Base-by-base conservation (phyloP, 2,888 invertebrate genomes). In the Esperia sulphurella region DNA sequence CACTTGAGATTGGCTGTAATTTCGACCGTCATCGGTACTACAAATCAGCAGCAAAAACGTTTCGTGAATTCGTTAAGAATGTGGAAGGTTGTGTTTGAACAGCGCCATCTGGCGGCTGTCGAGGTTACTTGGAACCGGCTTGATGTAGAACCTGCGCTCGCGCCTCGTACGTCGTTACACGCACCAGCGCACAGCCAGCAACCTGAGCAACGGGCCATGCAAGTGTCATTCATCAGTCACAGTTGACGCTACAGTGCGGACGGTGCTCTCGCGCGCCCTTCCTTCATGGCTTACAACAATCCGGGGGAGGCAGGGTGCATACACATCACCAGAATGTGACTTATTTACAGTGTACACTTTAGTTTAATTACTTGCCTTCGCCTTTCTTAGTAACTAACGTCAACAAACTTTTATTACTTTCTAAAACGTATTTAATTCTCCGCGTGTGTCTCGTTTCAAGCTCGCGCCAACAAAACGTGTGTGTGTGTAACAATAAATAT, bases 351-450 rank as follows among this genome's bases (percentile, higher is more conserved):
- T 79, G 83, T 65, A 68, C 69, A 61, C 67, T 66, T 63, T 71
- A 72, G 61, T 68, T 68, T 51, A 67, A 78, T 75, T 68, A 76
- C 69, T 76, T 77, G 74, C 73, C 75, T 81, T 80, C 79, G 74
- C 65, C 80, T 79, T 84, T 72, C 71, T 61, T 71, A 70, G 65
- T 71, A 66, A 75, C 74, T 72, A 70, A 75, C 71, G 69, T 63
- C 59, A 71, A 75, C 64, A 75, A 79, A 86, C 83, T 80, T 75
- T 78, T 78, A 80, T 75, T 72, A 82, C 87, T 86, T 86, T 87
- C 87, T 85, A 86, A 87, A 81, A 76, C 81, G 79, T 83, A 82
- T 83, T 83, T 79, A 79, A 83, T 86, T 85, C 83, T 82, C 83
- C 79, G 84, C 75, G 84, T 84, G 85, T 84, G 85, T 82, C 71